Evolutionary conservation across 2,797 vertebrate genomes (phyloP).

Genomic region (Rallus crepitans): DNA sequence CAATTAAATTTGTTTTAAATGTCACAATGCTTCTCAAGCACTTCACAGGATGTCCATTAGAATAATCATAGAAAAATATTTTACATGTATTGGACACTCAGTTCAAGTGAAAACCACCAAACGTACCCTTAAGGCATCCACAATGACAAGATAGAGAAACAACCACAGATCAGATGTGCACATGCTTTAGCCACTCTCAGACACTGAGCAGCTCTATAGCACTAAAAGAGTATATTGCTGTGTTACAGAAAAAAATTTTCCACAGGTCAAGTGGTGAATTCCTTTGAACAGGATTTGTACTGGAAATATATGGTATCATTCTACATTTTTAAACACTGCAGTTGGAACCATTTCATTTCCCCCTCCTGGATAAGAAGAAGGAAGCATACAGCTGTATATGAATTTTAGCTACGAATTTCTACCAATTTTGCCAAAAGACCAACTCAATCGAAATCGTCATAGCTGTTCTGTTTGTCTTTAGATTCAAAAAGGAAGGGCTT

Average conservation of each 20-base stretch:
- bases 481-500: slow-evolving; percentile 4
- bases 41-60: not conserved
- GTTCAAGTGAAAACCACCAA: not conserved
- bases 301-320: not conserved
- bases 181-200: not conserved
- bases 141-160: not conserved
- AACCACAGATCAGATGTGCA: not conserved
- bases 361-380: not conserved
- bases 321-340: not conserved
- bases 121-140: not conserved
- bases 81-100: not conserved
- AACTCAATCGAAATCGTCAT: not conserved
- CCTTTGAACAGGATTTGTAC: not conserved
- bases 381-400: not conserved
- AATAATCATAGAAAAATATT: not conserved
- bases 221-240: not conserved
- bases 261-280: not conserved
- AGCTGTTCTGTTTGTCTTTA: not conserved
- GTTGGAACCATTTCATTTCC: not conserved
- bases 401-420: not conserved
- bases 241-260: not conserved
- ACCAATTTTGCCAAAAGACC: not conserved
- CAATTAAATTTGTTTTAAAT: not conserved
- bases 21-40: not conserved
- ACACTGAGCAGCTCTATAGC: not conserved